Evolutionary conservation across 2,888 invertebrate species (phyloP), one percentile per base, ranked within the genome.

Genomic region (Biston betularia): DNA sequence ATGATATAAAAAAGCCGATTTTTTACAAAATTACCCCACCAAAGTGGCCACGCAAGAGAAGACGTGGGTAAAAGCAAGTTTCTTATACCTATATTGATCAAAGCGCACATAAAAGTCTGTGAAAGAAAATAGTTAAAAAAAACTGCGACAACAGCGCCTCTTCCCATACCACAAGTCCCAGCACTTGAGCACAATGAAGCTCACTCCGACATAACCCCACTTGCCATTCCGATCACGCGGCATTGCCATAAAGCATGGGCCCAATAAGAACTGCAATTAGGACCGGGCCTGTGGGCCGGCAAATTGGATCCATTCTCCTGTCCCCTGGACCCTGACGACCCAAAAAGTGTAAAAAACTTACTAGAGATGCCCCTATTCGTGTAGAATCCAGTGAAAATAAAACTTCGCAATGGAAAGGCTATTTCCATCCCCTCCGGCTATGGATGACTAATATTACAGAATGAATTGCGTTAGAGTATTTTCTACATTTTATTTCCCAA

Each of bases 261-360:
- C 74, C 80, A 79, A 82, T 81, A 79, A 78, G 71, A 73, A 70
- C 65, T 72, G 75, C 82, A 84, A 85, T 87, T 86, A 86, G 78
- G 74, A 72, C 65, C 65, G 71, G 76, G 76, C 66, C 84, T 81
- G 80, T 79, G 82, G 73, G 76, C 70, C 74, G 68, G 70, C 71
- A 75, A 80, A 83, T 82, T 80, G 76, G 75, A 73, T 73, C 65
- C 75, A 76, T 76, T 79, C 71, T 65, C 54, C 57, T 67, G 69
- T 64, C 64, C 68, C 55, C 53, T 63, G 65, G 57, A 65, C 62
- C 70, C 65, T 55, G 58, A 63, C 63, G 58, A n/a, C 58, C 57
- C 62, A 63, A 68, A 68, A 35, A 68, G 59, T 63, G 49, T 55
- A 68, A 67, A 67, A 67, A 63, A 49, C 49, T 54, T 61, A 48